phyloP scores from a whole-genome alignment of 2,113 vertebrate species.

The Morone chrysops region DNA sequence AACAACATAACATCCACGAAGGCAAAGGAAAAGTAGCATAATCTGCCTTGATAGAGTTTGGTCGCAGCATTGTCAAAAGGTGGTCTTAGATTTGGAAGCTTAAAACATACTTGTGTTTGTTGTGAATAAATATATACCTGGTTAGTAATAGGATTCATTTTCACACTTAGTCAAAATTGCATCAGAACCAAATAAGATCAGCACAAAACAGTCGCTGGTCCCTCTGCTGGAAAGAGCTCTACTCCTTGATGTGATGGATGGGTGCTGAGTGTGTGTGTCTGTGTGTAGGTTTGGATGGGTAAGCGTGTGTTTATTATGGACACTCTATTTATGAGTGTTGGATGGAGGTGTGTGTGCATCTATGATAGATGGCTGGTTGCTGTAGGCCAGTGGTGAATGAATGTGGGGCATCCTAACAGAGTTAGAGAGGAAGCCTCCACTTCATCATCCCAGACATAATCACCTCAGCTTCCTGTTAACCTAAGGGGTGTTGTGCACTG shows the following conservation, averaged over 20 bases:
- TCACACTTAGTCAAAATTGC: constrained; percentile 77
- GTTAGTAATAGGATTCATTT: constrained; percentile 79
- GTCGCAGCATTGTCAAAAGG: constrained; percentile 67
- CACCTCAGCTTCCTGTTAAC: constrained; percentile 83
- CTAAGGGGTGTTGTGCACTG: constrained; percentile 69
- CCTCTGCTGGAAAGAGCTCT: constrained; percentile 60
- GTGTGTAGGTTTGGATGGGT: constrained; percentile 41
- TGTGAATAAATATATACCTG: constrained; percentile 71
- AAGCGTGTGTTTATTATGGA: constrained; percentile 63
- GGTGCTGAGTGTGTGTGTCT: constrained; percentile 47
- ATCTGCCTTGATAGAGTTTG: constrained; percentile 69
- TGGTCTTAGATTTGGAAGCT: constrained; percentile 47
- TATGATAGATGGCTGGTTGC: constrained; percentile 84
- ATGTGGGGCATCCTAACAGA: constrained; percentile 81
- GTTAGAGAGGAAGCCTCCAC: constrained; percentile 81
- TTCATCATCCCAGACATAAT: constrained; percentile 87
- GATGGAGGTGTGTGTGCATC: constrained; percentile 69
- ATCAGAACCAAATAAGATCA: constrained; percentile 78
- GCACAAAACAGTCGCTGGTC: constrained; percentile 47
- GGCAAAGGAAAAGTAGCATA: constrained; percentile 42
- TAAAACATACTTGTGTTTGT: constrained; percentile 63
- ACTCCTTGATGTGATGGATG: constrained; percentile 74
- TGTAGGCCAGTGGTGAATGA: constrained; percentile 81
- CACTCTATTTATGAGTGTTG: constrained; percentile 69
- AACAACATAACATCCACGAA: constrained; percentile 53